Base-by-base conservation (phyloP, 2,797 vertebrate species). In the Ctenopoma multispine region DNA sequence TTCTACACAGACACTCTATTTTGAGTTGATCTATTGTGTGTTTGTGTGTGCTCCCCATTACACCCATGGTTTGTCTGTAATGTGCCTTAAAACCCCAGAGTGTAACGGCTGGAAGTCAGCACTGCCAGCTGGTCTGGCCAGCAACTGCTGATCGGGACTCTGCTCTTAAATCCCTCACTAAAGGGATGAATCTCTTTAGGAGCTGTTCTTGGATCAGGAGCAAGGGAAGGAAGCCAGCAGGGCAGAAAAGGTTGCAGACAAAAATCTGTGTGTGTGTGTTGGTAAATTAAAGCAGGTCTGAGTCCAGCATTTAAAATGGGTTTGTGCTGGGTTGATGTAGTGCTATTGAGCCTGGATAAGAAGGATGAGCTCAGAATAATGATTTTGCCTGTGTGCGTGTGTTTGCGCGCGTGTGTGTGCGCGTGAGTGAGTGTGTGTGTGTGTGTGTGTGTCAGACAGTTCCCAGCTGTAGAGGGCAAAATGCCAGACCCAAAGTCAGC, bases 401-500 rank as follows among this genome's bases (percentile, higher is more conserved):
- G 55, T 58, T 59, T 27, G 29, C 60, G 27, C 51, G 24, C 40
- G 11, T 57, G 54, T 15, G 34, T 29, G 34, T 36, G 54, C 14
- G 64, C 53, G 54, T 15, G 34, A 23, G 34, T 36, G 54, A 14
- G 64, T 53, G 31, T 44, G 29, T 54, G 47, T 23, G 44, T 58
- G 38, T 24, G 50, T 57, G 24, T 43, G 23, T n/a, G 24, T 61
- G 54, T 65, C 62, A 64, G 84, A 89, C 86, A 80, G 76, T 75
- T 84, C 85, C 69, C 89, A 89, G 88, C 91, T 91, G 85, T 90
- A 88, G 81, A 87, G 73, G 85, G 87, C 90, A 86, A 66, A 77
- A 78, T 5, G 84, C 90, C 90, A 92, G 83, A 72, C 69, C 80
- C 63, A 70, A 81, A 89, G 85, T 87, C 83, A 50, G 66, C 81